Evolutionary conservation across 2,797 vertebrate species (phyloP), one percentile per base, ranked within the genome.

Genomic region (Cichlasoma orientale): DNA sequence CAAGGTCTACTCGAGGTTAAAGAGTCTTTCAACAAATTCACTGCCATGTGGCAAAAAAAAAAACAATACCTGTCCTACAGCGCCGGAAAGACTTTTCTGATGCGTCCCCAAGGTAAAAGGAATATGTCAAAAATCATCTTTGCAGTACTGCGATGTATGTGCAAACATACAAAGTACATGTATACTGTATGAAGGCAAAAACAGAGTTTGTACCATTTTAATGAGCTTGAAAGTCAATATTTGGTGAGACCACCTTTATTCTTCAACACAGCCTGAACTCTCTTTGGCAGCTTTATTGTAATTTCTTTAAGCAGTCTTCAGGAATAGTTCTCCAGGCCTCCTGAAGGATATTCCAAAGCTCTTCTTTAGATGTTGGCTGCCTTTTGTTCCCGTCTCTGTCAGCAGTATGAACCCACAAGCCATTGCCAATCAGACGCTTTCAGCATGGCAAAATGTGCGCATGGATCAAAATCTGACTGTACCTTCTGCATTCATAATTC

Each of bases 1-100:
- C 23, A 56, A 70, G 29, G 41, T 81, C 33, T 70, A 11, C 19
- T 56, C 23, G 27, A 80, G 14, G 70, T 77, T 78, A 50, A 71
- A 68, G 19, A 38, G 41, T 58, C 25, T 47, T 76, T 81, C 44
- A 59, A 23, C 18, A 33, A 54, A 74, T 41, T 58, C 31, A 19
- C 53, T 75, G 58, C 16, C 50, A 66, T 29, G 27, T 16, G 6
- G 29, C 27, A 57, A 19, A 57, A 57, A 3, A 27, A 27, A 3
- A 27, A 4, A 27, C 54, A 52, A 4, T 59, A 57, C 25, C 8
- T 36, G 38, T 78, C 12, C 72, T 19, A 21, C 21, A 44, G 13
- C 12, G 36, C 69, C 41, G 29, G 9, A 47, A 33, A 61, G 36
- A 72, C 38, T n/a, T 21, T 54, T 72, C 38, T 23, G 36, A 78